Evolutionary conservation across 2,113 vertebrate genomes (phyloP), one percentile per base, ranked within the genome.

Genomic region (Chaetodon auriga): DNA sequence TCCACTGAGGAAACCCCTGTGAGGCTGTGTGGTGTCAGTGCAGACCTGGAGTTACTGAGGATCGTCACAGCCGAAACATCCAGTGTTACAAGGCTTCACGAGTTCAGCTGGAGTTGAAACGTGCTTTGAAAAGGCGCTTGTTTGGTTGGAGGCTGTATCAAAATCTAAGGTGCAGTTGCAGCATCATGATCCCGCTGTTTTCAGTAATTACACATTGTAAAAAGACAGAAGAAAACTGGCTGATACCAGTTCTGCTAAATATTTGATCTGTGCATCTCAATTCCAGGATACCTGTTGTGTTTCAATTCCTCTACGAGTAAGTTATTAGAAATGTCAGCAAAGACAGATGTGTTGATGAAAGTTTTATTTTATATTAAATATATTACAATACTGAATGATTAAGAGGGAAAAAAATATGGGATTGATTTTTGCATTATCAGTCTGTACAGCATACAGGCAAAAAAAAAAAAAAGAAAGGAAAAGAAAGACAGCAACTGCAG

Each of bases 321-420:
- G 30, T 49, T 16, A 14, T 55, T 58, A 80, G n/a, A 89, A 87
- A 88, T 8, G 14, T 43, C 48, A 60, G 16, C 72, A 65, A n/a
- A 82, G 54, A 80, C 75, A 62, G 23, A 46, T 69, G 72, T 93
- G 88, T 95, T 84, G 92, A 95, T 94, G 93, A 95, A 96, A 95
- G 93, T 90, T 95, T 95, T 95, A 96, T 96, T 95, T 96, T 95
- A 92, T 96, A 96, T 95, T 95, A 96, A 96, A 96, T 96, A 95
- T 95, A 95, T 95, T 96, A 95, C 95, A 96, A 95, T 95, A 96
- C 94, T 94, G 92, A 95, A 94, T 94, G 89, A 94, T 92, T 92
- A 95, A 93, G 91, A 92, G 83, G 38, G 90, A 83, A 71, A 87
- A 89, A 94, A 94, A 94, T 89, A 93, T 86, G 91, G 89, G 82